Evolutionary conservation across 2,113 vertebrate genomes (phyloP).

Genomic region (Callithrix jacchus): DNA sequence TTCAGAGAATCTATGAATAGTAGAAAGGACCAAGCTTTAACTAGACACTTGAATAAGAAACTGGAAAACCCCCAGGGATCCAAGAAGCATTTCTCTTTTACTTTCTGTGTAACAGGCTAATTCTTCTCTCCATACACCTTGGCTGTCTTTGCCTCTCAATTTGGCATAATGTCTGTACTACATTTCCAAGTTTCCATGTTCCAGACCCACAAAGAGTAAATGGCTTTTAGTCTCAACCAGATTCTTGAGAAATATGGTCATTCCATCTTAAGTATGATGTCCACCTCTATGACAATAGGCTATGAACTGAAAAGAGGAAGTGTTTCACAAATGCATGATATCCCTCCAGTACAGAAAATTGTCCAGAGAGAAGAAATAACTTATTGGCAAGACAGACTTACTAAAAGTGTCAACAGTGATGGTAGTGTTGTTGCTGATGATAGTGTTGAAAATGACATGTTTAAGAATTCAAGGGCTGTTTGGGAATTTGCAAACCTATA

Average conservation of each 20-base stretch:
- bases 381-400: not conserved
- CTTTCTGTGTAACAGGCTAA: not conserved
- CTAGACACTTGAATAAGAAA: not conserved
- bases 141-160: not conserved
- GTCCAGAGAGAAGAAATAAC: not conserved
- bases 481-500: not conserved
- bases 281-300: not conserved
- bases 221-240: not conserved
- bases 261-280: not conserved
- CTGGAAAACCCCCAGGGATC: not conserved
- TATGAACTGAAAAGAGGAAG: not conserved
- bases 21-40: not conserved
- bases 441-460: not conserved
- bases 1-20: not conserved
- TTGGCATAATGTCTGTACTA: not conserved
- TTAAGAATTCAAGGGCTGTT: not conserved
- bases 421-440: not conserved
- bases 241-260: not conserved
- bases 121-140: not conserved
- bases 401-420: not conserved
- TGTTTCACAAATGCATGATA: not conserved
- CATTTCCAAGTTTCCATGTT: not conserved
- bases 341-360: not conserved
- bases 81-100: not conserved
- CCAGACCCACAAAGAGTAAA: not conserved